Evolutionary conservation across 2,113 vertebrate genomes (phyloP).

Genomic region (Isichthys henryi): DNA sequence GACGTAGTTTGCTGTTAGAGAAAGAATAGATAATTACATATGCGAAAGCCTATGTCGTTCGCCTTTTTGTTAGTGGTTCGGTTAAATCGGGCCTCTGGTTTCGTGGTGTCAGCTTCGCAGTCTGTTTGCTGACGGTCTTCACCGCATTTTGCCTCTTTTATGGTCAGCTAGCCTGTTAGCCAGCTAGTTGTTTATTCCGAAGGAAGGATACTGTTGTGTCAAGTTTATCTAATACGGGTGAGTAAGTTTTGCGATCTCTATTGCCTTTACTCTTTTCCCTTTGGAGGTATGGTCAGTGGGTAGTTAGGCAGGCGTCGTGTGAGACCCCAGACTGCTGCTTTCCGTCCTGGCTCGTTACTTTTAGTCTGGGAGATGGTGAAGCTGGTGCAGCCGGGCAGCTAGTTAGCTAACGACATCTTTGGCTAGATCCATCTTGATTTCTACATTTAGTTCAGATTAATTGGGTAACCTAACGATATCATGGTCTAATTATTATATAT

Average conservation of each 20-base stretch:
- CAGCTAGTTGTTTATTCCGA: neutral
- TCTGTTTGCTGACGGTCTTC: slow-evolving; percentile 32
- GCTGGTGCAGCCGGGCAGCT: neutral
- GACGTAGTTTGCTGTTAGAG: neutral
- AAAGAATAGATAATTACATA: slow-evolving; percentile 13
- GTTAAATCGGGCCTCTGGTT: slow-evolving; percentile 16
- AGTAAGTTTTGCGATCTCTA: slow-evolving; percentile 15
- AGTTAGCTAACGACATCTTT: slow-evolving; percentile 3
- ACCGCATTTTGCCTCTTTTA: slow-evolving; percentile 2
- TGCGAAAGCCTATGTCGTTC: slow-evolving; percentile 25
- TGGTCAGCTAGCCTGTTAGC: neutral
- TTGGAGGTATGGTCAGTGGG: neutral
- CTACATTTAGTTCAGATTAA: neutral
- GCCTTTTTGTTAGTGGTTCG: slow-evolving; percentile 39
- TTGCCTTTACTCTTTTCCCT: neutral
- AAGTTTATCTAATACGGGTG: neutral
- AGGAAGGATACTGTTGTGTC: slow-evolving; percentile 3
- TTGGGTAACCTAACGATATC: neutral
- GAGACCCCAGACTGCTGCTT: neutral
- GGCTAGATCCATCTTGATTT: neutral
- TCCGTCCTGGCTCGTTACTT: neutral
- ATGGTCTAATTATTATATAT: neutral
- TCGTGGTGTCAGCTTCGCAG: slow-evolving; percentile 57
- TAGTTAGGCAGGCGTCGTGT: neutral
- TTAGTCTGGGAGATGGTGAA: neutral